Percentiles rank a stretch among this genome's conserved stretches.
Evolutionary conservation across 92 coral and sea anemone species (phyloP).

Genomic region (Epizoanthus stellaris): DNA sequence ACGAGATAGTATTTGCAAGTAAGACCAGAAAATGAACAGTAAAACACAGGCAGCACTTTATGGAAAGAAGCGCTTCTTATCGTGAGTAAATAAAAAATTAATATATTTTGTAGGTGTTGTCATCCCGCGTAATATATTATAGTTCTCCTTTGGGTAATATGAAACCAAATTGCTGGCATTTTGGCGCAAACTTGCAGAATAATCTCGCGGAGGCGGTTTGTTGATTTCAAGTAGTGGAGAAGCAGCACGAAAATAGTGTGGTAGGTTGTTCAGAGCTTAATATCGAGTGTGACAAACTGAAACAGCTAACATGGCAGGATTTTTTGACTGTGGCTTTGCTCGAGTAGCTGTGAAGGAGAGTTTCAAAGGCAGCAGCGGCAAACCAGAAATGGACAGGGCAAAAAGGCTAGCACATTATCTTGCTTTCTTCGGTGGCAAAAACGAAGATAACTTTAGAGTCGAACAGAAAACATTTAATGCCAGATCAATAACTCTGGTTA

Average conservation of each 20-base stretch:
- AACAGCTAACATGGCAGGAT: background rate
- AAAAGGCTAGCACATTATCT: conserved; percentile 17
- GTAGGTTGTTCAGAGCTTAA: too few relatives aligned
- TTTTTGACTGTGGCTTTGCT: too few relatives aligned
- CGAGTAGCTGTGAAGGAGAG: conserved; percentile 27
- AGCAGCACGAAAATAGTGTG: too few relatives aligned
- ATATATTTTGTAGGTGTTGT: too few relatives aligned
- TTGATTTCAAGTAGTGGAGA: background rate
- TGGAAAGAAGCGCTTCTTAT: too few relatives aligned
- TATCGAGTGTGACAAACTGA: too few relatives aligned
- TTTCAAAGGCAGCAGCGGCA: conserved; percentile 6
- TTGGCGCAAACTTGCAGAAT: conserved; percentile 22
- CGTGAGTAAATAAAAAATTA: too few relatives aligned
- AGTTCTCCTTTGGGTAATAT: background rate
- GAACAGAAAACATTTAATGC: conserved; percentile 12
- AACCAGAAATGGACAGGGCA: conserved; percentile 20
- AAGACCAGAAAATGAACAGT: too few relatives aligned
- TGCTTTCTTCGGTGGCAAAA: conserved; percentile 32
- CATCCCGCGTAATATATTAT: too few relatives aligned
- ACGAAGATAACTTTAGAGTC: conserved; percentile 26
- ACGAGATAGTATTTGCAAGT: too few relatives aligned
- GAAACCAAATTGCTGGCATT: conserved; percentile 24
- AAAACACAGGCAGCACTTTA: too few relatives aligned
- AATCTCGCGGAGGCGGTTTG: background rate
- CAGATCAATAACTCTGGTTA: conserved; percentile 15